phyloP scores from a whole-genome alignment of 2,113 vertebrate genomes.

The Petrocephalus microphthalmus region DNA sequence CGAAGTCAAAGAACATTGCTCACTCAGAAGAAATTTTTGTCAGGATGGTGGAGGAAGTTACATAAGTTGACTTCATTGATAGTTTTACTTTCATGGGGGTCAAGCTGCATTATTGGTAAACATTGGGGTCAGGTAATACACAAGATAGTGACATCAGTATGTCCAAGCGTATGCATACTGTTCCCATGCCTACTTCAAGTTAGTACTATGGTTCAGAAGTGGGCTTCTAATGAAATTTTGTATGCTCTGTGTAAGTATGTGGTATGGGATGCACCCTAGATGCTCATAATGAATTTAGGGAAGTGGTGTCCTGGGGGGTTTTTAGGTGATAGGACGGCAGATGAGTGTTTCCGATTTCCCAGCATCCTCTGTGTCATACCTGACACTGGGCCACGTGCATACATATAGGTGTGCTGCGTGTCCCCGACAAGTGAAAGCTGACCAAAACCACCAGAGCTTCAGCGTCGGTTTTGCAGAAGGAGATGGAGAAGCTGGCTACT shows the following conservation, averaged over 20 bases:
- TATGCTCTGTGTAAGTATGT: neutral
- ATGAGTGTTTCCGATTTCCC: neutral
- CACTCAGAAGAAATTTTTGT: neutral
- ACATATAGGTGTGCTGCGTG: neutral
- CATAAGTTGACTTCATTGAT: neutral
- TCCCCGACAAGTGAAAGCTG: neutral
- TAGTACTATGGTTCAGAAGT: neutral
- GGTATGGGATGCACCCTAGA: neutral
- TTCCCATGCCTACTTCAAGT: neutral
- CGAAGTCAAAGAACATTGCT: neutral
- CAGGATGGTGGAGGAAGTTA: neutral
- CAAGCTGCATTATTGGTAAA: neutral
- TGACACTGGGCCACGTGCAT: neutral
- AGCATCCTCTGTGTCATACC: neutral
- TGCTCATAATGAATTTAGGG: neutral
- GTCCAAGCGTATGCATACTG: neutral
- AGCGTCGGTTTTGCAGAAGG: neutral
- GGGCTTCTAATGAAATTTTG: neutral
- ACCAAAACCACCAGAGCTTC: neutral
- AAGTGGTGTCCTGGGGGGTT: neutral
- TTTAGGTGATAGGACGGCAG: neutral
- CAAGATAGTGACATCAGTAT: neutral
- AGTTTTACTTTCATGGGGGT: neutral
- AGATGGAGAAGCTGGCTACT: constrained; percentile 12
- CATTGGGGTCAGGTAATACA: neutral